phyloP scores from a whole-genome alignment of 2,888 invertebrate genomes.

The Catocala fraxini region DNA sequence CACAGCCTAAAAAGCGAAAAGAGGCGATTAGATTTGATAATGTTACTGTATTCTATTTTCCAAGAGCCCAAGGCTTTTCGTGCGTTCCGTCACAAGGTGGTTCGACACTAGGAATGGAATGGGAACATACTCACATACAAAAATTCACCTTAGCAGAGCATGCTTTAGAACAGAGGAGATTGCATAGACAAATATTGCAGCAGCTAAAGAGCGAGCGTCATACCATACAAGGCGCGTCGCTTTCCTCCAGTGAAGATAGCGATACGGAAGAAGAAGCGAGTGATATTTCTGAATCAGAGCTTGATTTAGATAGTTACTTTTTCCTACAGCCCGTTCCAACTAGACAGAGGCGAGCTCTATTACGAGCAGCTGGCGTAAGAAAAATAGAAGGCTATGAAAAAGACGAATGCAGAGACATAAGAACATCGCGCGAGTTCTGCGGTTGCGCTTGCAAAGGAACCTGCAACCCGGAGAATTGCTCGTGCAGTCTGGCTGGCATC shows the following conservation, averaged over 20 bases:
- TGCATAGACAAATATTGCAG: constrained; percentile 94
- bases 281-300: constrained; percentile 93
- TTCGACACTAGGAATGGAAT: constrained; percentile 97
- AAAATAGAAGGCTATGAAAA: constrained; percentile 98
- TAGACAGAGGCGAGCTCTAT: constrained; percentile 94
- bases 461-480: constrained; percentile 98
- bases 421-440: constrained; percentile 97
- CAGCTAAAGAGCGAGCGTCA: constrained; percentile 91
- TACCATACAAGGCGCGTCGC: constrained; percentile 81
- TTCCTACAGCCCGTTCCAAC: constrained; percentile 97
- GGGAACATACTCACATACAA: constrained; percentile 90
- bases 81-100: constrained; percentile 97
- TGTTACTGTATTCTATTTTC: constrained; percentile 98
- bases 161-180: constrained; percentile 94
- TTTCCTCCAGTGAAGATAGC: constrained; percentile 94
- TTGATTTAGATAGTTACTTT: constrained; percentile 96
- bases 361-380: constrained; percentile 97
- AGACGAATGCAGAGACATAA: constrained; percentile 97
- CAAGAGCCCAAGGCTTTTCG: constrained; percentile 96
- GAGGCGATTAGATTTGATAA: constrained; percentile 95
- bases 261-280: constrained; percentile 95
- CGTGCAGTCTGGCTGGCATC: constrained; percentile 97
- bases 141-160: constrained; percentile 96
- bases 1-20: constrained; percentile 90
- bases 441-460: constrained; percentile 97